Percentiles rank a stretch among this genome's conserved stretches.
phyloP scores from a whole-genome alignment of 2,888 invertebrate species.

The Willowsia nigromaculata region DNA sequence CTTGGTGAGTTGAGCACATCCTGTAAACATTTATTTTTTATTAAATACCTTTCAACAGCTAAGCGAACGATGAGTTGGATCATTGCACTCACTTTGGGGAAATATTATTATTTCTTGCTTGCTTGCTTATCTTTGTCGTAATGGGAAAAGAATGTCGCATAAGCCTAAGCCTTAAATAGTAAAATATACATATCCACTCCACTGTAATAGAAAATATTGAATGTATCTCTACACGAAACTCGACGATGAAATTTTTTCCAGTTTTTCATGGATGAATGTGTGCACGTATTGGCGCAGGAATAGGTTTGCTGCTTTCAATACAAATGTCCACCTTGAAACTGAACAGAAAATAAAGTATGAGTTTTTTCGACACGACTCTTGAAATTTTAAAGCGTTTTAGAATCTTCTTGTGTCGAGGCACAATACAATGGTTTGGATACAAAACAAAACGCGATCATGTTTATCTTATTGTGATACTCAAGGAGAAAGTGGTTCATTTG shows the following conservation, averaged over 20 bases:
- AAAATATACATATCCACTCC: too few species aligned
- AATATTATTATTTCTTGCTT: constrained; percentile 30
- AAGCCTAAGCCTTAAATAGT: too few species aligned
- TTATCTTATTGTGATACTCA: too few species aligned
- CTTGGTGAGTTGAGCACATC: constrained; percentile 18
- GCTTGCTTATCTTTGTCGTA: constrained; percentile 8
- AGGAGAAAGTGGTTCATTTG: neutral
- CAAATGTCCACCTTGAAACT: neutral
- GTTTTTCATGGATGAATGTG: neutral
- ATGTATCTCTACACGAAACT: too few species aligned
- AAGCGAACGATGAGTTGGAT: neutral
- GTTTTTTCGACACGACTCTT: too few species aligned
- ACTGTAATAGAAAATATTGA: too few species aligned
- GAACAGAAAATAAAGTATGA: neutral
- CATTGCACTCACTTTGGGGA: neutral
- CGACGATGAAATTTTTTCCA: too few species aligned
- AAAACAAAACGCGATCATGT: too few species aligned
- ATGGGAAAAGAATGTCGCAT: neutral
- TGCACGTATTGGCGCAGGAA: neutral
- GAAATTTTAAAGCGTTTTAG: too few species aligned
- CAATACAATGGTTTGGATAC: too few species aligned
- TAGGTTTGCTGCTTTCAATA: neutral
- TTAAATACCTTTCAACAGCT: neutral
- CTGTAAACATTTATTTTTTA: constrained; percentile 43
- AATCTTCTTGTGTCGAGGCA: too few species aligned